Evolutionary conservation across 2,888 invertebrate genomes (phyloP), one percentile per base, ranked within the genome.

Genomic region (Campoplex nolae): DNA sequence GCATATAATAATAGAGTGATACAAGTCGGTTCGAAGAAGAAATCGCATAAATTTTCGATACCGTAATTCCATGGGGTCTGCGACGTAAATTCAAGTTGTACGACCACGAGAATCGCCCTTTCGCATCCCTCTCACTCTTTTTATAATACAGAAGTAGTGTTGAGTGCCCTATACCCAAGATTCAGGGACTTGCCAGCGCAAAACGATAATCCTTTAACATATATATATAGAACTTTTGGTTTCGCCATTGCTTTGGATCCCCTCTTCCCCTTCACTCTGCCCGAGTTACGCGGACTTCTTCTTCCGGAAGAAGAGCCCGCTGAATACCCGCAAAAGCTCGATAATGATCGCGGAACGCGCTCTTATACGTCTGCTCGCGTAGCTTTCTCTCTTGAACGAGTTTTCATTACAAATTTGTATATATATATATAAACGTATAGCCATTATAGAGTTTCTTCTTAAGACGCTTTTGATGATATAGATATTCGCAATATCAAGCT

Each of bases 11-110:
- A 62, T 23, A 23, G 56, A 56, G 28, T 81, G 54, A 71, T 56
- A 58, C 75, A 48, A 16, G 76, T 83, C 71, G 85, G 83, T 83
- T 85, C 45, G 70, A 84, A 86, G 88, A 85, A 75, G 88, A 89
- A 89, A 90, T 91, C 89, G 89, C 89, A 93, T 93, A 93, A 94
- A 94, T 93, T 90, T 90, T 90, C 91, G 90, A 93, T 93, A 93
- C 92, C 90, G 92, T 93, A 93, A 93, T 94, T 93, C 92, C 92
- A 89, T 90, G 89, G 91, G 92, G 92, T 92, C 90, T 91, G 89
- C 88, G 89, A 92, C 92, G 93, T 94, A 93, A 94, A 94, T 94
- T 92, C 92, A 93, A 93, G 92, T 93, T 93, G 89, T 90, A 92
- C 91, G 91, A 91, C 91, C 89, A 89, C 82, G 86, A 82, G 82